Base-by-base conservation (phyloP, 2,113 vertebrate species). In the Caracal caracal region DNA sequence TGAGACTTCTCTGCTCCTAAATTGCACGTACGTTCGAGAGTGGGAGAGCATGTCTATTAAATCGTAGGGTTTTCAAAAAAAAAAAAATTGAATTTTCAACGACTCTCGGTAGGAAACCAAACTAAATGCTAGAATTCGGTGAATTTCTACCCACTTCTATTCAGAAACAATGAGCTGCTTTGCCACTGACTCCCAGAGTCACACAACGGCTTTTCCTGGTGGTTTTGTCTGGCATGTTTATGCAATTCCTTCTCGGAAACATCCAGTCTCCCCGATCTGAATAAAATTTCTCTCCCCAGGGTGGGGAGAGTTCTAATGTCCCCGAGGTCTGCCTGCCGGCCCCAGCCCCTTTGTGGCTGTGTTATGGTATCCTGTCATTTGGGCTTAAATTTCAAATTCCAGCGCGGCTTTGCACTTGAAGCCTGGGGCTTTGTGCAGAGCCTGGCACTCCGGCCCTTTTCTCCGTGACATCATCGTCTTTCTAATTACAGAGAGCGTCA, bases 401-500 rank as follows among this genome's bases (percentile, higher is more conserved):
- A 86, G 83, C 24, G 81, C 76, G 63, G 75, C 35, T n/a, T 30
- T 93, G 66, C 79, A 86, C 86, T 79, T 79, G 71, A 22, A 89
- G 90, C 92, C 92, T 63, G n/a, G n/a, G 37, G 68, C 61, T 91
- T 94, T 51, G 78, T 47, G 17, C 85, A 76, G 33, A 92, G 56
- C 20, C 56, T 22, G 56, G 56, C 17, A 17, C 17, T 59, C 53
- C 35, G 75, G 19, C 35, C 33, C 82, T 90, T 86, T 88, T 61
- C 63, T 96, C 56, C 7, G 24, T 84, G 83, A 92, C 70, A 33
- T 93, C 91, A 59, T 66, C 5, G 9, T 35, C 35, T 59, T 90
- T 47, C 66, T 90, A 90, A 95, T 93, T 83, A 84, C 43, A 83
- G 26, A 96, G 76, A 79, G 35, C 40, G 87, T 96, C 56, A 49